Base-by-base conservation (phyloP, 2,888 invertebrate species). In the Tipula unca region DNA sequence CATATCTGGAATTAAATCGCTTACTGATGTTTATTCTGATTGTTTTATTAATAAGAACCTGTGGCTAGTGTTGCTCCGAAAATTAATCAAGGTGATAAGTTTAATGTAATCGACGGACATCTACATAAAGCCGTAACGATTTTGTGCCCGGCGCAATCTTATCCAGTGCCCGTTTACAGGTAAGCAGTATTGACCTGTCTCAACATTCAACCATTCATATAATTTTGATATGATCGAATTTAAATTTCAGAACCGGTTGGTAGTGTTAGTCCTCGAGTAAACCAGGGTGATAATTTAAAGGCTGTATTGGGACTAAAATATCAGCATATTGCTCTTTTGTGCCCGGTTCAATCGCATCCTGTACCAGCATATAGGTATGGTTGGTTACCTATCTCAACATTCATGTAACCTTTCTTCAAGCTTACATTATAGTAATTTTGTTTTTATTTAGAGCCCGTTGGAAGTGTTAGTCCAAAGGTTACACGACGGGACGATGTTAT, bases 131-230 rank as follows among this genome's bases (percentile, higher is more conserved):
- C 89, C 88, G 89, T 93, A 87, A 93, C 94, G 25, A 88, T 94
- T 86, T 90, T 94, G 86, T 94, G 94, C 89, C 93, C 93, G 86
- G 94, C 94, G 86, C 94, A 94, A 91, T 93, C 93, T 85, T 95
- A 93, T 91, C 95, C 95, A 88, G 93, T 93, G 90, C 95, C 95
- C 89, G 92, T 92, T 90, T 94, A 93, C 93, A 94, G 95, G 95
- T 95, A 93, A 92, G 91, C 88, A n/a, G 14, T 32, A 32, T 32
- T 83, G 17, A 83, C 10, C 86, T 87, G 36, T 85, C 86, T 69
- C 83, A 83, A 83, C 83, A 20, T 86, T 54, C 84, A 48, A 8
- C 13, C 29, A 4, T 29, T 29, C 3, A n/a, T n/a, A n/a, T 4
- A 29, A 8, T 82, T 29, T 29, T 25, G 4, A 13, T 29, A 29